phyloP scores from a whole-genome alignment of 2,113 vertebrate genomes.

The Boleophthalmus pectinirostris region DNA sequence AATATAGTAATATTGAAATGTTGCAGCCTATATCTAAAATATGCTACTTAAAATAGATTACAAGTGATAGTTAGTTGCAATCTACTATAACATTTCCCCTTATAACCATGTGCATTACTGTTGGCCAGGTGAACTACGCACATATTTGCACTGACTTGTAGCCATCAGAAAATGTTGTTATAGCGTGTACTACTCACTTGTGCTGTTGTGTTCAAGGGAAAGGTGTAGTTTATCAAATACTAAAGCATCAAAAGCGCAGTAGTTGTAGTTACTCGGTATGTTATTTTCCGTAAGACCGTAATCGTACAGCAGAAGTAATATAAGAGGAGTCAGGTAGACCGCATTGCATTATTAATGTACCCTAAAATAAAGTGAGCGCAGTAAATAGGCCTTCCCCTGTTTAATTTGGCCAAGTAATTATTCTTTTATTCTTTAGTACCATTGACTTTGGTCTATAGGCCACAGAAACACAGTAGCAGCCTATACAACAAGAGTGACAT shows the following conservation, averaged over 20 bases:
- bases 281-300: neutral
- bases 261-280: neutral
- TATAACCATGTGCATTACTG: too few relatives aligned
- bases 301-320: conserved; percentile 5
- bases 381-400: neutral
- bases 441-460: neutral
- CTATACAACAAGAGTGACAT: neutral
- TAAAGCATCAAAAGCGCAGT: neutral
- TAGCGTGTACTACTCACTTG: neutral
- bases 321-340: conserved; percentile 7
- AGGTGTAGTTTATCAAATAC: neutral
- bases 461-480: neutral
- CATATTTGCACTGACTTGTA: neutral
- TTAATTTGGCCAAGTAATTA: neutral
- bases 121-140: too few relatives aligned
- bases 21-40: neutral
- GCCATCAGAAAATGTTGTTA: neutral
- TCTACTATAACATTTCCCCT: too few relatives aligned
- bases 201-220: neutral
- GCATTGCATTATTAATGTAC: conserved; percentile 47
- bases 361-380: neutral
- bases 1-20: too few relatives aligned
- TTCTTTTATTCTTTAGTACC: neutral
- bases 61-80: neutral
- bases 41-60: neutral